Evolutionary conservation across 2,888 invertebrate species (phyloP).

Genomic region (Adela reaumurella): DNA sequence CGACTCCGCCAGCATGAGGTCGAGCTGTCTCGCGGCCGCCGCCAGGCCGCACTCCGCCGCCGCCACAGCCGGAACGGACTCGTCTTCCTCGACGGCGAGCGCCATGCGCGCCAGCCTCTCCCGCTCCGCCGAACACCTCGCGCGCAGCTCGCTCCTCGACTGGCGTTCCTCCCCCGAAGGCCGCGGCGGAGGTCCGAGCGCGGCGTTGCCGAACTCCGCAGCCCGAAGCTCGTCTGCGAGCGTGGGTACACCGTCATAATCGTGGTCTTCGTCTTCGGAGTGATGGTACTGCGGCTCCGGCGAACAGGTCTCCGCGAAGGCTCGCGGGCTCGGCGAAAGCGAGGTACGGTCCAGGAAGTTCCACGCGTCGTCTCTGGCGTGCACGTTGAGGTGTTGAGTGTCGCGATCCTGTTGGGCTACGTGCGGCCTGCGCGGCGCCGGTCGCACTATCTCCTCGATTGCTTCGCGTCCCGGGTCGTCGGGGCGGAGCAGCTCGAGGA

Average conservation of each 20-base stretch:
- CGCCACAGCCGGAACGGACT: constrained; percentile 15
- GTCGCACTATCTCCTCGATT: constrained; percentile 41
- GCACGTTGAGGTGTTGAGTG: too few species aligned
- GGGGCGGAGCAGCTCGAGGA: constrained; percentile 37
- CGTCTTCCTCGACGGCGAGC: constrained; percentile 43
- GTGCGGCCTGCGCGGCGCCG: constrained; percentile 36
- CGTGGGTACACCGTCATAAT: constrained; percentile 26
- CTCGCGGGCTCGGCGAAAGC: constrained; percentile 29
- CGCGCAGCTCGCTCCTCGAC: constrained; percentile 13
- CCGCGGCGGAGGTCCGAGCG: constrained; percentile 8
- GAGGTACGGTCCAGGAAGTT: constrained; percentile 39
- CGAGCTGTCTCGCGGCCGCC: constrained; percentile 36
- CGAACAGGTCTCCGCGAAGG: constrained; percentile 19
- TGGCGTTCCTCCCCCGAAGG: constrained; percentile 15
- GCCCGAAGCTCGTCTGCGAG: constrained; percentile 41
- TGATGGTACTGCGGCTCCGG: constrained; percentile 18
- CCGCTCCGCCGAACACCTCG: constrained; percentile 32
- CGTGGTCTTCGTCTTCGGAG: neutral
- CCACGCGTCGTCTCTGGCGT: constrained; percentile 35
- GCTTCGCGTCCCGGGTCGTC: constrained; percentile 38
- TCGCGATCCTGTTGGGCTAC: constrained; percentile 18
- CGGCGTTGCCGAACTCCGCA: constrained; percentile 26
- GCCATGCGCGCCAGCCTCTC: constrained; percentile 41
- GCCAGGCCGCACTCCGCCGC: constrained; percentile 23
- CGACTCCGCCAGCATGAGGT: constrained; percentile 43